phyloP scores from a whole-genome alignment of 2,113 vertebrate genomes.

The Cyprinodon variegatus region DNA sequence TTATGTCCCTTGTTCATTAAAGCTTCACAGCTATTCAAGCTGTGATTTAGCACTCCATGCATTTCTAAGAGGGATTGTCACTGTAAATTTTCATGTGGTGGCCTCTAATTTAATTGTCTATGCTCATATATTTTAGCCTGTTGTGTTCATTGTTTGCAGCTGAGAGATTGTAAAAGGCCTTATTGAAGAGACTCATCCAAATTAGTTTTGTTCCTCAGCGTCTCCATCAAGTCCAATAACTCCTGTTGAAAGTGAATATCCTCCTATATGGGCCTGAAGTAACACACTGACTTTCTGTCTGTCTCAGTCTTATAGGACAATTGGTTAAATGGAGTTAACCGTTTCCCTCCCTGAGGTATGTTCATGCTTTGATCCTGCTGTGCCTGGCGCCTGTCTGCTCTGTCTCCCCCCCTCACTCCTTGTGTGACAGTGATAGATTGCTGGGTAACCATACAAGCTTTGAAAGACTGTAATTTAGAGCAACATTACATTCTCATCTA shows the following conservation, averaged over 20 bases:
- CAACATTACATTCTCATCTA: constrained; percentile 68
- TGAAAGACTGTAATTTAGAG: constrained; percentile 75
- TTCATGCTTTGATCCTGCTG: constrained; percentile 76
- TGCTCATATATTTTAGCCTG: constrained; percentile 62
- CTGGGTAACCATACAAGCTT: constrained; percentile 71
- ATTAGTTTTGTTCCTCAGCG: constrained; percentile 60
- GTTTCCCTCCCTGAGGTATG: constrained; percentile 74
- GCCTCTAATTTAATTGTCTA: constrained; percentile 63
- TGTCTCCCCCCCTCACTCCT: constrained; percentile 49
- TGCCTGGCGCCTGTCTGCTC: constrained; percentile 78
- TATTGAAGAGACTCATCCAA: constrained; percentile 55
- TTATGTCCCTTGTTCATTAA: constrained; percentile 53
- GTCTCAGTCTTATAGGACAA: constrained; percentile 63
- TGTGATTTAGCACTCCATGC: constrained; percentile 46
- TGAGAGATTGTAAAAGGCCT: constrained; percentile 52
- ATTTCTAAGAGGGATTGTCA: constrained; percentile 57
- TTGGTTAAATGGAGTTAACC: constrained; percentile 74
- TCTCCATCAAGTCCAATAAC: constrained; percentile 63
- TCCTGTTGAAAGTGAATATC: constrained; percentile 60
- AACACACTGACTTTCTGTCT: constrained; percentile 49
- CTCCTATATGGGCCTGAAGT: constrained; percentile 47
- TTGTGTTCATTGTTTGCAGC: constrained; percentile 56
- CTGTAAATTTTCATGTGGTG: constrained; percentile 58
- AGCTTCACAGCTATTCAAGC: constrained; percentile 26
- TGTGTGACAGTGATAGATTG: constrained; percentile 73